phyloP scores from a whole-genome alignment of 2,888 invertebrate genomes.

The Caenorhabditis sp. region DNA sequence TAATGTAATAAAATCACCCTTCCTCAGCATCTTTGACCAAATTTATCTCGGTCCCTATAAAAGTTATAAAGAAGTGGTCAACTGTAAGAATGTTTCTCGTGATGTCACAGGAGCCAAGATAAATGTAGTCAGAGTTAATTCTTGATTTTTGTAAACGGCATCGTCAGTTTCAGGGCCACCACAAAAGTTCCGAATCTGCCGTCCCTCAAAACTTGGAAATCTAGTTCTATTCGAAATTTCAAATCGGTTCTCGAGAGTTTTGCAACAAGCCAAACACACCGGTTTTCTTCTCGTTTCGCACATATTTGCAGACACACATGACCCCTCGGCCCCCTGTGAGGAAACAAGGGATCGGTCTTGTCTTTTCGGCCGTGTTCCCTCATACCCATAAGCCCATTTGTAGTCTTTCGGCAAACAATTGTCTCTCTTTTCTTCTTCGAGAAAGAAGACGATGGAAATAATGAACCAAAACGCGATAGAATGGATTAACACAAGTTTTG shows the following conservation, averaged over 20 bases:
- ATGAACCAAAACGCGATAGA: constrained; percentile 33
- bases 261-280: constrained; percentile 23
- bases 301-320: constrained; percentile 44
- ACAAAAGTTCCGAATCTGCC: neutral
- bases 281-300: constrained; percentile 25
- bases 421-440: constrained; percentile 16
- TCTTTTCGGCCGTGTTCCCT: constrained; percentile 2
- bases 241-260: neutral
- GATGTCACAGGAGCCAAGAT: too few species aligned
- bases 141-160: too few species aligned
- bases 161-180: too few species aligned
- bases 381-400: constrained; percentile 38
- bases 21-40: too few species aligned
- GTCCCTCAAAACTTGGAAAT: neutral
- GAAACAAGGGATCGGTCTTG: constrained; percentile 16
- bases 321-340: constrained; percentile 25
- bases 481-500: constrained; percentile 35
- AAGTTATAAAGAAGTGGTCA: too few species aligned
- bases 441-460: constrained; percentile 24
- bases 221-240: constrained; percentile 5
- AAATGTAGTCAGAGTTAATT: too few species aligned
- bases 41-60: too few species aligned
- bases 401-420: constrained; percentile 48
- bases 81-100: too few species aligned
- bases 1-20: too few species aligned